Base-by-base conservation (phyloP, 2,797 vertebrate species). In the Sandelia bainsii region DNA sequence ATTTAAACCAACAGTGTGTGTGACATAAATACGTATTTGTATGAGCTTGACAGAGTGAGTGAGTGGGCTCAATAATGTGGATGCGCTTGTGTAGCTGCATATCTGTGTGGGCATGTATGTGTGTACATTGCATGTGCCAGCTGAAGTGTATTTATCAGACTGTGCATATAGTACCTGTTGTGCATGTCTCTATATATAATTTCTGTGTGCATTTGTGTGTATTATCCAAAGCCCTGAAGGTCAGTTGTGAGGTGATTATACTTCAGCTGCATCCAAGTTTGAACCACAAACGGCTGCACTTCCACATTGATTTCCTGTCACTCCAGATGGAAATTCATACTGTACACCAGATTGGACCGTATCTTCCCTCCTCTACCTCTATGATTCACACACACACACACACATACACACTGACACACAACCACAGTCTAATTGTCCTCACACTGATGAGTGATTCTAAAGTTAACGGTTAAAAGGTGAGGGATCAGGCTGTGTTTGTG, bases 291-390 rank as follows among this genome's bases (percentile, higher is more conserved):
- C 72, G 75, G 81, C 84, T 87, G 89, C 81, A 87, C 81, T 84
- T 88, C 60, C 84, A 59, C 77, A 94, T 93, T 87, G 93, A 93
- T 93, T 93, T 93, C 75, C 87, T 89, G 91, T 93, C 91, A 85
- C 71, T 82, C 70, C 76, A 80, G 69, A 82, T 88, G 81, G 82
- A 90, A 92, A 93, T 92, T 80, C 88, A 82, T 91, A 83, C 79
- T 86, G 79, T 87, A 87, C 72, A 72, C 75, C 80, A 85, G 87
- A 83, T 79, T 79, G 73, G 76, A 84, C 51, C 75, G 61, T 64
- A 48, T 54, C 20, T 46, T 11, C 14, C 53, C 19, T 8, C 37
- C 11, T 45, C 58, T 37, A 50, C 6, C 8, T 46, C 44, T n/a
- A n/a, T 29, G 17, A 46, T n/a, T 50, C 12, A 39, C 37, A 53